phyloP scores from a whole-genome alignment of 2,797 vertebrate genomes.

The Simalia tracyae region DNA sequence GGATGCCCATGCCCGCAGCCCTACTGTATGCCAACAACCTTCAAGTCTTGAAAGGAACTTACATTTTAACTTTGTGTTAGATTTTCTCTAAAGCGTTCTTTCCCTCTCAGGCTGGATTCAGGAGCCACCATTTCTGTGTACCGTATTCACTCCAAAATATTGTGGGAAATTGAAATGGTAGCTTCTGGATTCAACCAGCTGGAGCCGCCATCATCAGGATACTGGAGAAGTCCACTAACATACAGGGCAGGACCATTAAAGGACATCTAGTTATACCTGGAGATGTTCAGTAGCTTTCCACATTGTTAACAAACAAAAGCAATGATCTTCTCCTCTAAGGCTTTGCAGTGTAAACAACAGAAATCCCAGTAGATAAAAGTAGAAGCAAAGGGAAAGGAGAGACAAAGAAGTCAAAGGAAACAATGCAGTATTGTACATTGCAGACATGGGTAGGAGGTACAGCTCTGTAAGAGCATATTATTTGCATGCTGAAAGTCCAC shows the following conservation, averaged over 20 bases:
- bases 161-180: not conserved
- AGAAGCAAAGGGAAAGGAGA: not conserved
- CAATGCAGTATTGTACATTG: not conserved
- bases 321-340: not conserved
- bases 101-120: not conserved
- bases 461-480: no score
- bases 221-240: not conserved
- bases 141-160: not conserved
- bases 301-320: not conserved
- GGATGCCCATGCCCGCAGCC: not conserved
- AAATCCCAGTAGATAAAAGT: not conserved
- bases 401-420: not conserved
- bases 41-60: not conserved
- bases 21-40: not conserved
- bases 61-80: not conserved
- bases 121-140: not conserved
- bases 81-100: not conserved
- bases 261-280: not conserved
- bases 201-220: not conserved
- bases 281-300: not conserved
- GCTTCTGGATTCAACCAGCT: not conserved
- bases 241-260: not conserved
- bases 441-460: not conserved
- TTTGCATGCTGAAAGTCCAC: no score
- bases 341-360: not conserved